Conservation (phyloP, 35 echinoderm and acorn worm species). For the Ophiothrix spiculata region DNA sequence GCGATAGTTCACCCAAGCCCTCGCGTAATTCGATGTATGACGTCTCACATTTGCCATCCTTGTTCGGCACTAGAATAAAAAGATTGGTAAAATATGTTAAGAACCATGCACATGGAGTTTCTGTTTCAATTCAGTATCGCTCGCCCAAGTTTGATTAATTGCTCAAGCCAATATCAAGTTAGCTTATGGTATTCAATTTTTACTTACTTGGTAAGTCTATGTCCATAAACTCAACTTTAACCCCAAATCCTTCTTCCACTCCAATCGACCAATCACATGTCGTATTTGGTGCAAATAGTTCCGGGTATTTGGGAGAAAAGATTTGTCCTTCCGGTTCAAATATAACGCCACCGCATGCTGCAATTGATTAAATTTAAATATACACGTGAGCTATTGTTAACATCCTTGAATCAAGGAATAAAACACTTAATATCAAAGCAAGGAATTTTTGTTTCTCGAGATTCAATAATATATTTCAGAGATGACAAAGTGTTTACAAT, state of each 20-base stretch:
- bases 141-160: too few species aligned
- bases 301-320: conserved; percentile 66
- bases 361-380: neutral
- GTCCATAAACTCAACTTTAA: conserved; percentile 61
- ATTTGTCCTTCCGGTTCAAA: conserved; percentile 59
- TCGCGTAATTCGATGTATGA: conserved; percentile 61
- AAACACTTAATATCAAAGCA: too few species aligned
- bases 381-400: too few species aligned
- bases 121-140: too few species aligned
- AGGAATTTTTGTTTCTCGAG: too few species aligned
- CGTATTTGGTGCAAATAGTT: conserved; percentile 38
- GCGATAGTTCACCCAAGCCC: conserved; percentile 53
- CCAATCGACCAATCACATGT: conserved; percentile 85
- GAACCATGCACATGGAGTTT: too few species aligned
- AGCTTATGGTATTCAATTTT: neutral
- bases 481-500: too few species aligned
- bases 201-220: conserved; percentile 68
- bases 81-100: too few species aligned
- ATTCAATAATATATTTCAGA: too few species aligned
- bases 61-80: too few species aligned
- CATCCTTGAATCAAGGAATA: too few species aligned
- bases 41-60: conserved; percentile 44
- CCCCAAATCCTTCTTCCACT: conserved; percentile 38
- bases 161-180: too few species aligned
- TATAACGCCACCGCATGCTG: conserved; percentile 76